phyloP scores from a whole-genome alignment of 2,113 vertebrate genomes.

The Eupsittula cactorum region DNA sequence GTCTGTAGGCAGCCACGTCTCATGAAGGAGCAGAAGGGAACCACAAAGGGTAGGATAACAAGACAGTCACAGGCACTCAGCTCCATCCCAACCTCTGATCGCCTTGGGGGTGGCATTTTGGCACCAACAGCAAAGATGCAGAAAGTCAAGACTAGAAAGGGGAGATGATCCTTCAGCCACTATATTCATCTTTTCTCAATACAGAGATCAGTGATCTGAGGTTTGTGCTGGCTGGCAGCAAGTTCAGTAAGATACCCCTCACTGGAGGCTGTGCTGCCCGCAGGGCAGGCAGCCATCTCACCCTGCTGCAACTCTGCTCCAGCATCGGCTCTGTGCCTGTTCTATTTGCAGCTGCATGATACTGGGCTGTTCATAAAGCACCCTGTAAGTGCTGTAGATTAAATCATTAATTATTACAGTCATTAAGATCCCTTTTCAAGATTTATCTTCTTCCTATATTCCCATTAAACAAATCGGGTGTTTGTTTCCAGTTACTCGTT shows the following conservation, averaged over 20 bases:
- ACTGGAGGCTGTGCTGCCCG: background rate
- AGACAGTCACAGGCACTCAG: background rate
- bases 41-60: background rate
- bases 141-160: background rate
- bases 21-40: background rate
- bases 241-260: background rate
- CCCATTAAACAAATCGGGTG: background rate
- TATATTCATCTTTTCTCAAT: background rate
- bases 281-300: background rate
- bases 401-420: background rate
- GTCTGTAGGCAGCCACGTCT: background rate
- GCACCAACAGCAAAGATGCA: background rate
- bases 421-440: background rate
- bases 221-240: background rate
- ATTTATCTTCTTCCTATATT: background rate
- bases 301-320: background rate
- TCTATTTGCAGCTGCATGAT: background rate
- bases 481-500: background rate
- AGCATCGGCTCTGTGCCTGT: background rate
- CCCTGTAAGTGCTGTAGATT: background rate
- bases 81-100: background rate
- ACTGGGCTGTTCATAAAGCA: background rate
- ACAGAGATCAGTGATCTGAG: background rate
- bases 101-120: background rate
- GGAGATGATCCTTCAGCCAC: background rate